Conservation (phyloP, 2,888 invertebrate species). For the Thecophora atra region DNA sequence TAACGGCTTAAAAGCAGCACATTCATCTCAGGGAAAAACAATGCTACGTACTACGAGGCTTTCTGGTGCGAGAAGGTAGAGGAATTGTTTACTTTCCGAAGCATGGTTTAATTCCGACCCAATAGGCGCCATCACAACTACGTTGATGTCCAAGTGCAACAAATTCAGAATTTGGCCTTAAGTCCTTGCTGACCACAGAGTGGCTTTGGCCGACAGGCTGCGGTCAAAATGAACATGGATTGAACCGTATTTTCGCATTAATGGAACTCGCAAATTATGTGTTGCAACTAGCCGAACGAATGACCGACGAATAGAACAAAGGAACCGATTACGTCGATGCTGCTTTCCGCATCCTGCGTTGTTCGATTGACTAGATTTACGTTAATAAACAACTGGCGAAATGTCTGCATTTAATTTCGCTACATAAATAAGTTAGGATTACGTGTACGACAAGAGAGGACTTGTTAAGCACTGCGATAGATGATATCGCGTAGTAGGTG, state of each 20-base stretch:
- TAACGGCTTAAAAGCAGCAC: slow-evolving; percentile 7
- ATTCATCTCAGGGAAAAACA: slow-evolving; percentile 27
- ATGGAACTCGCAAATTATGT: slow-evolving; percentile 26
- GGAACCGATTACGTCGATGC: neutral
- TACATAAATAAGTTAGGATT: slow-evolving; percentile 26
- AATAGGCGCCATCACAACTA: neutral
- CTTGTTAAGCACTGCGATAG: neutral
- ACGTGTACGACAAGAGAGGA: neutral
- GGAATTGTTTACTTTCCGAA: neutral
- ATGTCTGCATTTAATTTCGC: slow-evolving; percentile 18
- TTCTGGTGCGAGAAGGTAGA: neutral
- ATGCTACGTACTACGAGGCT: slow-evolving; percentile 6
- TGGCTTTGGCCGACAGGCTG: slow-evolving; percentile 12
- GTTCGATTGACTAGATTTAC: slow-evolving; percentile 19
- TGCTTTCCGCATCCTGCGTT: neutral
- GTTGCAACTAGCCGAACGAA: slow-evolving; percentile 10
- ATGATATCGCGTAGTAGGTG: neutral
- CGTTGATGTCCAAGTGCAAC: neutral
- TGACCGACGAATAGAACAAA: neutral
- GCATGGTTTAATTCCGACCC: neutral
- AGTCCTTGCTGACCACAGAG: slow-evolving; percentile 8
- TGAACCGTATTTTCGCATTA: slow-evolving; percentile 20
- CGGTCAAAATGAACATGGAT: slow-evolving; percentile 3
- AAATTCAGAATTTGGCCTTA: neutral
- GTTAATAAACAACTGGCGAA: slow-evolving; percentile 27